Percentiles rank a stretch among this genome's conserved stretches.
phyloP scores from a whole-genome alignment of 2,797 vertebrate species.

The Remorina albescens region DNA sequence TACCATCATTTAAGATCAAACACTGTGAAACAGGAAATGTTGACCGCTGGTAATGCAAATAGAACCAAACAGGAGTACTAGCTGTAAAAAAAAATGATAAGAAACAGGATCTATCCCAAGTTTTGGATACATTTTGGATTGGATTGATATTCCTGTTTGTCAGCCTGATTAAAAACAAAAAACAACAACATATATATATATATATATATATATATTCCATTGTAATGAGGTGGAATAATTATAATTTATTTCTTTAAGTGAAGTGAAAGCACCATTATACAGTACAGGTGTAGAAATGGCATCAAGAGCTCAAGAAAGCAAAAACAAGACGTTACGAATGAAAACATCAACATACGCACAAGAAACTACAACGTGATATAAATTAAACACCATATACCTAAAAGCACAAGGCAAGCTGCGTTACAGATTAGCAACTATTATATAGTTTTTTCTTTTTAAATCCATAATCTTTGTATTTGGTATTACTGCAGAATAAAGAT shows the following conservation, averaged over 20 bases:
- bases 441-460: slow-evolving; percentile 17
- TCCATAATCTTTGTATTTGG: slow-evolving; percentile 51
- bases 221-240: slow-evolving; percentile 7
- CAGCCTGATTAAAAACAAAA: no score
- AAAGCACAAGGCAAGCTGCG: slow-evolving; percentile 40
- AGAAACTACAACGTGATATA: slow-evolving; percentile 40
- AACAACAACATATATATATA: no score
- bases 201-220: no score
- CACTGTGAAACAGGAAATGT: neutral
- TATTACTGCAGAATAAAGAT: slow-evolving; percentile 25
- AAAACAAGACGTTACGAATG: slow-evolving; percentile 21
- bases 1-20: neutral
- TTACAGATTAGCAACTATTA: slow-evolving; percentile 10
- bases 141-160: no score
- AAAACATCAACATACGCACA: slow-evolving; percentile 32
- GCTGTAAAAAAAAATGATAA: no score
- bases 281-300: slow-evolving; percentile 46
- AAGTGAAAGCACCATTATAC: slow-evolving; percentile 49
- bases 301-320: slow-evolving; percentile 26
- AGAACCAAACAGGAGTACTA: neutral
- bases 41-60: neutral
- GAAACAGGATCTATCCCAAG: no score
- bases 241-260: slow-evolving; percentile 63
- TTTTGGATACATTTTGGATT: no score
- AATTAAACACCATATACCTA: slow-evolving; percentile 44